phyloP scores from a whole-genome alignment of 2,888 invertebrate species.

The Gymnoscelis rufifasciata region DNA sequence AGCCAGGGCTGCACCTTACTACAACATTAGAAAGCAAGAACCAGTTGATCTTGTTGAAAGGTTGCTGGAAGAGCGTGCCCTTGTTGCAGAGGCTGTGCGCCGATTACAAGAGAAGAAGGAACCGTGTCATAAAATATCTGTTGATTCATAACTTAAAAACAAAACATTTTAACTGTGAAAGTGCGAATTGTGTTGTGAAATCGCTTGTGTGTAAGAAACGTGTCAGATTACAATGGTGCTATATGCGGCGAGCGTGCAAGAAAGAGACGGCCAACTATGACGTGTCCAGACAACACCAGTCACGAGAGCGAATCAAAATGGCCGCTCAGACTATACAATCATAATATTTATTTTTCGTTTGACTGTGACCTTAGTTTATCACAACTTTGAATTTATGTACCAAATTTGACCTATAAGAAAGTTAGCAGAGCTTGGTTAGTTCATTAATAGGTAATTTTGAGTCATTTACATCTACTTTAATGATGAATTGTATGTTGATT shows the following conservation, averaged over 20 bases:
- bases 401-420: constrained; percentile 35
- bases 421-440: no score
- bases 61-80: constrained; percentile 71
- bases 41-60: constrained; percentile 74
- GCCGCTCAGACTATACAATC: constrained; percentile 76
- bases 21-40: constrained; percentile 76
- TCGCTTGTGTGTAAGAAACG: constrained; percentile 77
- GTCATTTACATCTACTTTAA: no score
- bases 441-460: no score
- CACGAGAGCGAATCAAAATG: constrained; percentile 78
- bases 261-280: constrained; percentile 70
- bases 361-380: constrained; percentile 76
- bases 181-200: constrained; percentile 78
- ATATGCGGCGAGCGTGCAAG: constrained; percentile 75
- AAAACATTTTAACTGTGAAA: constrained; percentile 78
- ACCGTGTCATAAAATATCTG: constrained; percentile 71
- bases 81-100: constrained; percentile 75
- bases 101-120: constrained; percentile 75
- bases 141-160: constrained; percentile 75
- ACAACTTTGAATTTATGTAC: constrained; percentile 62
- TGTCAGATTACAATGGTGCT: constrained; percentile 80
- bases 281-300: constrained; percentile 74
- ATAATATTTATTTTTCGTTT: constrained; percentile 78
- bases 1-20: constrained; percentile 73
- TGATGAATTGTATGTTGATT: no score